Conservation (phyloP, 2,888 invertebrate genomes). For the Trichogramma evanescens region DNA sequence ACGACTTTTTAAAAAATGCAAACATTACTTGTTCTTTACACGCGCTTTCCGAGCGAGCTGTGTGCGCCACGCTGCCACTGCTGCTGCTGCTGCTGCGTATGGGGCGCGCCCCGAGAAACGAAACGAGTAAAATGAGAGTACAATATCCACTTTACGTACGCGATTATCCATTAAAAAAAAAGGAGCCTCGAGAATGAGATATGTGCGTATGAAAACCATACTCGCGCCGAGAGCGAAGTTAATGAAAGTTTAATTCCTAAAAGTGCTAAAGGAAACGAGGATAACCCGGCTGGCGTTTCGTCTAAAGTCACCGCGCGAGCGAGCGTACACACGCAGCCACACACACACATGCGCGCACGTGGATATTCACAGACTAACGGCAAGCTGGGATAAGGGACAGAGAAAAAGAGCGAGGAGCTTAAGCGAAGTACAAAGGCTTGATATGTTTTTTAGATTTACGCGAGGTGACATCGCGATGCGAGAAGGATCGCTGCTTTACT, state of each 20-base stretch:
- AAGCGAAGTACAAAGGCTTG: too few relatives aligned
- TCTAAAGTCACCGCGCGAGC: neutral
- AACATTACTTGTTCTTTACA: neutral
- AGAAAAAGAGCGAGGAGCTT: too few relatives aligned
- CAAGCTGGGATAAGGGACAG: too few relatives aligned
- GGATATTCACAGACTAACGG: too few relatives aligned
- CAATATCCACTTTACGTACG: constrained; percentile 7
- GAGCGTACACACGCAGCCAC: neutral
- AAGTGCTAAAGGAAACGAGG: constrained; percentile 1
- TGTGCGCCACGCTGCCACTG: too few relatives aligned
- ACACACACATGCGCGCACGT: too few relatives aligned
- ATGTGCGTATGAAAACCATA: neutral
- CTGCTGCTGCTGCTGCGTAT: neutral
- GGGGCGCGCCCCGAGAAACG: neutral
- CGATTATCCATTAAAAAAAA: constrained; percentile 1
- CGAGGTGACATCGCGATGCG: too few relatives aligned
- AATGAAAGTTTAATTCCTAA: constrained; percentile 19
- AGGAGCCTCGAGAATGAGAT: neutral
- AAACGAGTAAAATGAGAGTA: constrained; percentile 6
- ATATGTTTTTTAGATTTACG: too few relatives aligned
- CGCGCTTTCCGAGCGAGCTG: neutral
- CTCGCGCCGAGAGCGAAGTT: constrained; percentile 5
- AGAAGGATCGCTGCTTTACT: too few relatives aligned
- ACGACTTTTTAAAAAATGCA: too few relatives aligned
- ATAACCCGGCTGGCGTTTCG: neutral